Conservation (phyloP, 2,113 vertebrate species). For the Rhadina sibilatrix region DNA sequence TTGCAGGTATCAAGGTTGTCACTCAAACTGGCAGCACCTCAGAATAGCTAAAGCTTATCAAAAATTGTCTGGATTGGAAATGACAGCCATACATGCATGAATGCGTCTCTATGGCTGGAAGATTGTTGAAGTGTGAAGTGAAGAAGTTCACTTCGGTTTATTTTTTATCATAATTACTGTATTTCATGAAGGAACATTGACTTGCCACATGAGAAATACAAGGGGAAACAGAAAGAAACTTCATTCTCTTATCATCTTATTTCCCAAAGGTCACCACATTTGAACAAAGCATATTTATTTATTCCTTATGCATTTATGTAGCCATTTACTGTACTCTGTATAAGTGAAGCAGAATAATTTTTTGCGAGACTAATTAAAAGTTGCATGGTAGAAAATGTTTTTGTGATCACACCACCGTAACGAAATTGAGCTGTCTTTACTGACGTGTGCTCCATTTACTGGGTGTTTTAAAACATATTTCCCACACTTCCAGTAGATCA, state of each 20-base stretch:
- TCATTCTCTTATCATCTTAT: constrained; percentile 39
- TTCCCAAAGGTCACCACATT: constrained; percentile 16
- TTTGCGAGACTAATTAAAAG: constrained; percentile 55
- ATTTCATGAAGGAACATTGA: constrained; percentile 54
- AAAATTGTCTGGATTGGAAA: constrained; percentile 65
- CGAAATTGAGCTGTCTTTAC: constrained; percentile 58
- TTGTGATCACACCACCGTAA: constrained; percentile 63
- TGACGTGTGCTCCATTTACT: constrained; percentile 48
- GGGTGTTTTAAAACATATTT: constrained; percentile 29
- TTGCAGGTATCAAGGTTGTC: constrained; percentile 65
- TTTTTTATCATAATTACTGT: constrained; percentile 61
- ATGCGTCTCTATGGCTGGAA: constrained; percentile 52
- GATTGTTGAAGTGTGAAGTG: constrained; percentile 62
- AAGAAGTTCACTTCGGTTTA: constrained; percentile 60
- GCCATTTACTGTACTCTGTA: constrained; percentile 59
- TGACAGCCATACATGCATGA: constrained; percentile 68
- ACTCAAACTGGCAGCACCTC: constrained; percentile 66
- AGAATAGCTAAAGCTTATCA: constrained; percentile 62
- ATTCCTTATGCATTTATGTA: constrained; percentile 38
- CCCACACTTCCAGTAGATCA: constrained; percentile 34
- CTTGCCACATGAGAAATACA: constrained; percentile 17
- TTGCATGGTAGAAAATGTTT: constrained; percentile 48
- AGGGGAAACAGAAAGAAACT: constrained; percentile 28
- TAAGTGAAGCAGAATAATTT: constrained; percentile 63
- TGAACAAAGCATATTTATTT: constrained; percentile 52